These are phyloP conservation scores for Epistrophe grossulariae DNA, from an alignment of 2,888 invertebrate genomes.

Conservation along the genomic window DNA sequence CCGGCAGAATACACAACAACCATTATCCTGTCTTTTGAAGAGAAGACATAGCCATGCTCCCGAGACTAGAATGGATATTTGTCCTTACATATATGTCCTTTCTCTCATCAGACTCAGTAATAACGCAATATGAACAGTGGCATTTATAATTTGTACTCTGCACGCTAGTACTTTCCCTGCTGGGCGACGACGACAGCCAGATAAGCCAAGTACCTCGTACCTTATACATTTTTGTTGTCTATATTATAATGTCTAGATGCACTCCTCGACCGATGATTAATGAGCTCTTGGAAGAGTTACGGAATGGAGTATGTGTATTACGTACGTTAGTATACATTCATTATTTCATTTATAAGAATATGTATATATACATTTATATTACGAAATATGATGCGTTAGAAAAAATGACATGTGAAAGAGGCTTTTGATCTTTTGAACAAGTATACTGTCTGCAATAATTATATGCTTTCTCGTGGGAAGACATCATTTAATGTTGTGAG, in stretches of 20 bases:
- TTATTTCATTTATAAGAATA: neutral
- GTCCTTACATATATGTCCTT: constrained; percentile 12
- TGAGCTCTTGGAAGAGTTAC: constrained; percentile 49
- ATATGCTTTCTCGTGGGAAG: constrained; percentile 18
- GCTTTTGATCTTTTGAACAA: constrained; percentile 50
- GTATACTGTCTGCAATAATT: constrained; percentile 40
- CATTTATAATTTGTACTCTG: constrained; percentile 67
- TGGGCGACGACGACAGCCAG: constrained; percentile 12
- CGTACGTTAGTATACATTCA: neutral
- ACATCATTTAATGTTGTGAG: neutral
- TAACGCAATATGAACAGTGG: constrained; percentile 59
- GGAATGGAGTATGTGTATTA: constrained; percentile 4
- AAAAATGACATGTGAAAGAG: constrained; percentile 41
- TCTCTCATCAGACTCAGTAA: constrained; percentile 25
- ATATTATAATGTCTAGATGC: constrained; percentile 30
- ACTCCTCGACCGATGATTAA: constrained; percentile 61
- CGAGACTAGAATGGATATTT: neutral
- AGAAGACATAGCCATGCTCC: constrained; percentile 4
- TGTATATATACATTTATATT: neutral
- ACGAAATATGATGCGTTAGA: constrained; percentile 11
- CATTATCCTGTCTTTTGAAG: constrained; percentile 58
- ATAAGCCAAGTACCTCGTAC: constrained; percentile 1
- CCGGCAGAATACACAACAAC: constrained; percentile 30
- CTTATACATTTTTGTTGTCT: constrained; percentile 42
- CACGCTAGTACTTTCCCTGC: constrained; percentile 47